Evolutionary conservation across 1,140 invertebrate genomes (phyloP).

Genomic region (Drosophila pseudoananassae): DNA sequence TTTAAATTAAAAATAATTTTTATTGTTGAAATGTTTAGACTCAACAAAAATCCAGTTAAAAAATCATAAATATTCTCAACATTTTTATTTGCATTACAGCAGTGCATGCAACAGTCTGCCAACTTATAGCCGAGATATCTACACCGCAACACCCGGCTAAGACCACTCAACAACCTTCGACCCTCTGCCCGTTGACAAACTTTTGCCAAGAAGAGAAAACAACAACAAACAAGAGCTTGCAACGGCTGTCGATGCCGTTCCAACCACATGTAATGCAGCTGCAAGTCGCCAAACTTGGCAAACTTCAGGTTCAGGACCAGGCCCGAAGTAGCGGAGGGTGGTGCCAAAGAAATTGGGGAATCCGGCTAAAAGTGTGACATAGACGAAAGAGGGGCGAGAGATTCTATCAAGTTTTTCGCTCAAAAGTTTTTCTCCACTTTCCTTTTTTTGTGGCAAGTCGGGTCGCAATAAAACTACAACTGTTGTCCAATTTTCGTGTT

Average conservation of each 20-base stretch:
- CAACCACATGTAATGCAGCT: conserved; percentile 73
- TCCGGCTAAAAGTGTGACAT: conserved; percentile 20
- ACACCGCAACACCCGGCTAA: conserved; percentile 14
- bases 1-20: too few species aligned
- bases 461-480: neutral
- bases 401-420: conserved; percentile 65
- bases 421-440: conserved; percentile 18
- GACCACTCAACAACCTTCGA: neutral
- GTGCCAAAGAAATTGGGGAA: neutral
- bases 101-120: conserved; percentile 59
- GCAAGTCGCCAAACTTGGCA: conserved; percentile 66
- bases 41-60: neutral
- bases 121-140: conserved; percentile 11
- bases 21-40: neutral
- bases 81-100: neutral
- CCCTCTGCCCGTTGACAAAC: conserved; percentile 34
- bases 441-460: conserved; percentile 38
- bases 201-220: conserved; percentile 45
- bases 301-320: conserved; percentile 23
- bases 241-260: conserved; percentile 63
- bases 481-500: conserved; percentile 51
- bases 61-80: neutral
- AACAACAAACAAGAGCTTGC: conserved; percentile 58
- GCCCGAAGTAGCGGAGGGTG: neutral
- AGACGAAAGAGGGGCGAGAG: conserved; percentile 17